phyloP scores from a whole-genome alignment of 1,140 invertebrate genomes.

The Cydia strobilella region DNA sequence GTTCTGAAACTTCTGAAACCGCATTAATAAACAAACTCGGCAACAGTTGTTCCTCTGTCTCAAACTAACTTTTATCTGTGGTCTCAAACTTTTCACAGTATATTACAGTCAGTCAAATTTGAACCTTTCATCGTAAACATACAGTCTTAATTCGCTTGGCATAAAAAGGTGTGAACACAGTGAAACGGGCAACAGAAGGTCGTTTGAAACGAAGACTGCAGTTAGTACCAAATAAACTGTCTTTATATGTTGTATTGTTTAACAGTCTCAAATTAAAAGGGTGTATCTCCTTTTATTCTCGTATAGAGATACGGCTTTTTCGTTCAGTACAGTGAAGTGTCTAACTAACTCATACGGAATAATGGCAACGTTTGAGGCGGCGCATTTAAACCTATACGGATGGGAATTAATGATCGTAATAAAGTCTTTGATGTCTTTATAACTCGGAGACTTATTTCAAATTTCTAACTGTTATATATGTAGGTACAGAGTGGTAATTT shows the following conservation, averaged over 20 bases:
- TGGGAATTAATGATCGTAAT: not conserved
- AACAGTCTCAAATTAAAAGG: not conserved
- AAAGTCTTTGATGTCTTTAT: slow-evolving; percentile 12
- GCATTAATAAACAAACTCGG: slow-evolving; percentile 20
- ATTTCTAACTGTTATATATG: not conserved
- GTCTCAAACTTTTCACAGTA: not conserved
- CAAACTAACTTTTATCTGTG: slow-evolving; percentile 9
- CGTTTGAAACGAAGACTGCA: slow-evolving; percentile 20
- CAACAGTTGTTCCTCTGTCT: slow-evolving; percentile 41
- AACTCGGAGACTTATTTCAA: not conserved
- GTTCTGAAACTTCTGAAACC: not conserved
- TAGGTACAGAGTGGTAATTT: too few relatives aligned
- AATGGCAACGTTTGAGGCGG: slow-evolving; percentile 15
- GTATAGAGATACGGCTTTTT: not conserved
- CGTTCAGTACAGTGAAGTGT: not conserved
- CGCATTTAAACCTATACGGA: slow-evolving; percentile 11
- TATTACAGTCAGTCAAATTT: not conserved
- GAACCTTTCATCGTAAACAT: not conserved
- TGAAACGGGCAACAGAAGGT: not conserved
- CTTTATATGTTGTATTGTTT: slow-evolving; percentile 19
- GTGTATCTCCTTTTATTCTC: not conserved
- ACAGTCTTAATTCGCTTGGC: not conserved
- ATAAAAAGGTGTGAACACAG: not conserved
- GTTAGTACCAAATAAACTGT: slow-evolving; percentile 10
- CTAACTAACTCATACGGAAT: slow-evolving; percentile 15